Conservation (phyloP, 92 coral and sea anemone genomes). For the Porites rus region DNA sequence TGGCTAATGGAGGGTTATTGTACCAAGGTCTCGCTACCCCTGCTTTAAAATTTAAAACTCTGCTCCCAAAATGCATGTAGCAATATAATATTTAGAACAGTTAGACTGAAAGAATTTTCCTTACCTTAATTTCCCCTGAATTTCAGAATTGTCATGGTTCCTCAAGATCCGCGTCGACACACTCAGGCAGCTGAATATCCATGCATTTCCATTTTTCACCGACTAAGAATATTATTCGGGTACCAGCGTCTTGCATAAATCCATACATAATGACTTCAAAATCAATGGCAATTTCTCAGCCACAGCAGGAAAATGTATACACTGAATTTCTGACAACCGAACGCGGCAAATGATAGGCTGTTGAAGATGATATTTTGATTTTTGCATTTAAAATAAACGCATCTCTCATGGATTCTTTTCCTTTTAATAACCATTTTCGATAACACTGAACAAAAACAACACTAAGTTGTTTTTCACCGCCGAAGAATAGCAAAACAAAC, state of each 20-base stretch:
- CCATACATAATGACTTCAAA: not conserved
- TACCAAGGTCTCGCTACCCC: no score
- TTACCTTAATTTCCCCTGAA: not conserved
- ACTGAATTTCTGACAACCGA: not conserved
- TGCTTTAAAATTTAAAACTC: no score
- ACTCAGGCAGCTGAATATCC: not conserved
- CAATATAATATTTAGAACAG: no score
- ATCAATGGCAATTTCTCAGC: not conserved
- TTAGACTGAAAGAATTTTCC: not conserved
- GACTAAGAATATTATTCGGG: not conserved
- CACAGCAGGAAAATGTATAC: conserved; percentile 1
- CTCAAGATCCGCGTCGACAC: not conserved
- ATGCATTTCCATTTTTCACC: not conserved
- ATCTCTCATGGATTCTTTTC: no score
- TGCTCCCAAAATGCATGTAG: no score
- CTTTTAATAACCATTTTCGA: no score
- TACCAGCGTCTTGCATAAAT: not conserved
- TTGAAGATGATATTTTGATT: not conserved
- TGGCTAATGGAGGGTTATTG: no score
- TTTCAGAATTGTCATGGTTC: not conserved
- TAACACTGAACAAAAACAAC: no score
- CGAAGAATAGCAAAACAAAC: no score
- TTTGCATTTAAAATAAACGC: no score
- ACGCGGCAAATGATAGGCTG: not conserved
- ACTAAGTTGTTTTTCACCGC: no score